phyloP scores from a whole-genome alignment of 2,888 invertebrate species.

The Smittia sp. region DNA sequence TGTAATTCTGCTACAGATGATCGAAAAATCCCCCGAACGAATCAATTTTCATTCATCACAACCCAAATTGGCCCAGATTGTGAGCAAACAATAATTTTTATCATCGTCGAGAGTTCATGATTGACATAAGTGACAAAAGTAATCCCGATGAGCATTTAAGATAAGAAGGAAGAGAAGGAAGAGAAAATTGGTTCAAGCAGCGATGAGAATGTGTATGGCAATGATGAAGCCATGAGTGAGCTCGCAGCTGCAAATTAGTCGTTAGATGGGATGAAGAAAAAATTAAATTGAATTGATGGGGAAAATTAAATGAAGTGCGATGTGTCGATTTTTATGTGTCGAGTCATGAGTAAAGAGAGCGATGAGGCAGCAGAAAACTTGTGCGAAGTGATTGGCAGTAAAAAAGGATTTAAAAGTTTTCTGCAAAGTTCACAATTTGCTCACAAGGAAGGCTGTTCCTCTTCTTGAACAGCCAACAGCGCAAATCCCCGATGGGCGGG shows the following conservation, averaged over 20 bases:
- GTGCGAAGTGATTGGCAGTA: background rate
- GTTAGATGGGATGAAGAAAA: background rate
- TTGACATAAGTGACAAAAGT: background rate
- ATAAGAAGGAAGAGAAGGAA: constrained; percentile 10
- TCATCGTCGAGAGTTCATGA: background rate
- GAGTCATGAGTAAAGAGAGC: no score
- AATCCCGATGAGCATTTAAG: background rate
- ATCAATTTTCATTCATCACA: no score
- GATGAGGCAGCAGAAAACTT: background rate
- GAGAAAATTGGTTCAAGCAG: background rate
- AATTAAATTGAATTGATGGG: background rate
- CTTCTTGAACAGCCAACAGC: no score
- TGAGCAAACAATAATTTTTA: background rate
- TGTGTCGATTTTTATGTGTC: background rate
- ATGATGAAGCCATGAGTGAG: background rate
- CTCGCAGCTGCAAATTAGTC: background rate
- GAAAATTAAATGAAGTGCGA: constrained; percentile 2
- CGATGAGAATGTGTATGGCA: no score
- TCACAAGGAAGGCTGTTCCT: no score
- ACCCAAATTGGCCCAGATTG: no score
- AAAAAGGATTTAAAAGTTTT: background rate
- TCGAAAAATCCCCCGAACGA: background rate
- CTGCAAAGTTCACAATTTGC: no score
- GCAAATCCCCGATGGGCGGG: no score
- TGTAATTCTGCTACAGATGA: constrained; percentile 19